Conservation (phyloP, 2,888 invertebrate genomes). For the Andrena chrysosceles region DNA sequence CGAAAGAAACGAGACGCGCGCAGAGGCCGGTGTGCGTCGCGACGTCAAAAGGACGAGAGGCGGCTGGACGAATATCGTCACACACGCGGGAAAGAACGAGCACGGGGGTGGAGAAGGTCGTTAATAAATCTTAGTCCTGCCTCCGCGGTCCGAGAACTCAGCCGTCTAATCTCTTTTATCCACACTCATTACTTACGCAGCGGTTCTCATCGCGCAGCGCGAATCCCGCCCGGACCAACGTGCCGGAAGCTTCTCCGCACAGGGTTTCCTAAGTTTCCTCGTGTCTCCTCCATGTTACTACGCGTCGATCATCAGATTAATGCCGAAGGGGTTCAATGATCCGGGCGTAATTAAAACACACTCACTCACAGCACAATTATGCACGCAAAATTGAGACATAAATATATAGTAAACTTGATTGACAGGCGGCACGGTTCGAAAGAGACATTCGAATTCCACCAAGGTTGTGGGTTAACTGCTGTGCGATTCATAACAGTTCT, state of each 20-base stretch:
- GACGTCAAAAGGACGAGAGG: constrained; percentile 26
- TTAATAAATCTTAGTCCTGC: constrained; percentile 80
- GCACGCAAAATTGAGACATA: too few relatives aligned
- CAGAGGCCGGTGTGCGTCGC: constrained; percentile 17
- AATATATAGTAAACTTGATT: too few relatives aligned
- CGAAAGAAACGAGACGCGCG: constrained; percentile 31
- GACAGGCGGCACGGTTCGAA: too few relatives aligned
- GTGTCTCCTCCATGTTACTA: too few relatives aligned
- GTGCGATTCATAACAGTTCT: too few relatives aligned
- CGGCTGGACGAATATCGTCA: constrained; percentile 51
- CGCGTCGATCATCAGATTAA: not conserved
- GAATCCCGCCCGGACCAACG: not conserved
- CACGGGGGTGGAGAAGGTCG: constrained; percentile 65
- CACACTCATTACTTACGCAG: constrained; percentile 79
- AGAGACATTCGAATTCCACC: too few relatives aligned
- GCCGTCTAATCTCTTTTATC: constrained; percentile 81
- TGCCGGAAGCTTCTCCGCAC: not conserved
- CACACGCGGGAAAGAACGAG: constrained; percentile 50
- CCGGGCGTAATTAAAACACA: not conserved
- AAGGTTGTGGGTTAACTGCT: too few relatives aligned
- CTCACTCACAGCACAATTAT: too few relatives aligned
- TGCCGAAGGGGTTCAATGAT: not conserved
- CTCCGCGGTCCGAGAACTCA: constrained; percentile 73
- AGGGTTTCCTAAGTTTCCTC: not conserved
- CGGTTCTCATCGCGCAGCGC: constrained; percentile 67